phyloP scores from a whole-genome alignment of 1,140 invertebrate species.

The Triops longicaudatus region DNA sequence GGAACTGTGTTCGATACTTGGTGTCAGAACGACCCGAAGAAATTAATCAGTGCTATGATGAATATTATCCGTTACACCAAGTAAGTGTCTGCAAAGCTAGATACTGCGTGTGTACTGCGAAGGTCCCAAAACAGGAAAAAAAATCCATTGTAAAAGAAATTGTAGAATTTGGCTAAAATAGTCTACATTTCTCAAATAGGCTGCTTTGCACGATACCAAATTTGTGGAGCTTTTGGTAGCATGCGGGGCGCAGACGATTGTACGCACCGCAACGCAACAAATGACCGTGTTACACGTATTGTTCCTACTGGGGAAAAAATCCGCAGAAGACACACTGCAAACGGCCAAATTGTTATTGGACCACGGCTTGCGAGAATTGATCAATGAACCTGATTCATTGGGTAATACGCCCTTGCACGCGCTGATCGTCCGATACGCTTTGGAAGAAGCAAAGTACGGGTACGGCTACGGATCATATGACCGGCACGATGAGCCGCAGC shows the following conservation, averaged over 20 bases:
- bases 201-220: conserved; percentile 55
- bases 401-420: conserved; percentile 53
- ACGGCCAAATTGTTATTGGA: conserved; percentile 56
- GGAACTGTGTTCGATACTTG: conserved; percentile 59
- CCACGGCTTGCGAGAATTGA: conserved; percentile 51
- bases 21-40: conserved; percentile 56
- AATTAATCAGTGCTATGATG: conserved; percentile 63
- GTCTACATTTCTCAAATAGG: background rate
- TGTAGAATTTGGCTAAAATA: background rate
- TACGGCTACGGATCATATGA: conserved; percentile 40
- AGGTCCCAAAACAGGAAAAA: too few species aligned
- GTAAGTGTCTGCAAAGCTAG: conserved; percentile 33
- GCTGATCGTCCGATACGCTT: conserved; percentile 58
- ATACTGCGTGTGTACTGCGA: background rate
- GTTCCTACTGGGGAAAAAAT: conserved; percentile 51
- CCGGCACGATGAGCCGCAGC: conserved; percentile 34
- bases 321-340: conserved; percentile 57
- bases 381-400: conserved; percentile 61
- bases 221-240: conserved; percentile 56
- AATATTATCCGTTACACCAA: conserved; percentile 66
- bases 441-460: conserved; percentile 59
- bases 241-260: conserved; percentile 55
- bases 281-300: conserved; percentile 61
- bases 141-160: background rate
- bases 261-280: conserved; percentile 60